Evolutionary conservation across 2,797 vertebrate genomes (phyloP).

Genomic region (Morus bassanus): DNA sequence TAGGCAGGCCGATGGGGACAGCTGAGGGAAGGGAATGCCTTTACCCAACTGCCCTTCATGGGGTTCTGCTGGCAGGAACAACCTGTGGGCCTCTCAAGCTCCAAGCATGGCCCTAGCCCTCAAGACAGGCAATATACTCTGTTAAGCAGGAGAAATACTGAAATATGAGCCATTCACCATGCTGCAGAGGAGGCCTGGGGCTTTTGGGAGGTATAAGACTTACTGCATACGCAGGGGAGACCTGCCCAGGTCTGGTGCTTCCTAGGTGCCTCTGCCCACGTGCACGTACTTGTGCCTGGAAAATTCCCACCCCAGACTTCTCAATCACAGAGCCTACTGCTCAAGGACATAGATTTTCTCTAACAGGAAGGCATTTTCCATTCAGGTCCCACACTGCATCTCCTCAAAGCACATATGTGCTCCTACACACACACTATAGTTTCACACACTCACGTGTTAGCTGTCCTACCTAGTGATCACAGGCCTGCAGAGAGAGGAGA

Average conservation of each 20-base stretch:
- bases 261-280: not conserved
- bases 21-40: not conserved
- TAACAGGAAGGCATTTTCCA: not conserved
- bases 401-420: not conserved
- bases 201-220: not conserved
- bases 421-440: not conserved
- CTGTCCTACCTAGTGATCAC: not conserved
- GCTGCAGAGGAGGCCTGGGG: not conserved
- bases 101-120: not conserved
- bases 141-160: not conserved
- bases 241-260: not conserved
- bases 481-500: not conserved
- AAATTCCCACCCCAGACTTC: not conserved
- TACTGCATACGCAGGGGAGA: not conserved
- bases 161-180: not conserved
- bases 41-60: not conserved
- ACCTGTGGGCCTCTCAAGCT: not conserved
- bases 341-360: not conserved
- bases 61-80: not conserved
- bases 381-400: not conserved
- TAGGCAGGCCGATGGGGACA: not conserved
- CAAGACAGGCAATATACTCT: not conserved
- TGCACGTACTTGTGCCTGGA: not conserved
- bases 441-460: not conserved
- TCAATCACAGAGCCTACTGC: not conserved